Conservation (phyloP, 1,140 invertebrate genomes). For the Araneus ventricosus region DNA sequence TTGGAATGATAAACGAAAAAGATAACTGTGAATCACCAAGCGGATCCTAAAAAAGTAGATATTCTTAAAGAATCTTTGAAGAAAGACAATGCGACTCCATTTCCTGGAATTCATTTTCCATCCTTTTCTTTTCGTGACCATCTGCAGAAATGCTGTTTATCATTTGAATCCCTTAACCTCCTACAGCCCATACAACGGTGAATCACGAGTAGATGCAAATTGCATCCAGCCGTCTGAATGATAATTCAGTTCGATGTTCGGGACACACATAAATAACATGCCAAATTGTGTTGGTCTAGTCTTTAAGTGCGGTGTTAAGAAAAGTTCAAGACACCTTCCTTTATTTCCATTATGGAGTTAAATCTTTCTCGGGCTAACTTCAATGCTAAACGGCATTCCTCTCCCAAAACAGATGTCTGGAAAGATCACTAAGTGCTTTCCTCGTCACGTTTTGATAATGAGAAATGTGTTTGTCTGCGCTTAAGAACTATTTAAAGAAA, state of each 20-base stretch:
- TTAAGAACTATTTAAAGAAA: neutral
- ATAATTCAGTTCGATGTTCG: neutral
- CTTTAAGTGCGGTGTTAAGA: neutral
- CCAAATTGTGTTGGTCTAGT: neutral
- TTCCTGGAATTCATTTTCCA: neutral
- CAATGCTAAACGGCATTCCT: neutral
- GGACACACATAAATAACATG: neutral
- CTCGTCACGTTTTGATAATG: neutral
- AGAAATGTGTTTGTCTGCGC: neutral
- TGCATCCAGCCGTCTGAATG: neutral
- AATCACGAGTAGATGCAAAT: slow-evolving; percentile 14
- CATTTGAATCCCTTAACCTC: neutral
- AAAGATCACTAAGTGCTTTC: neutral
- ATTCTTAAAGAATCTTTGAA: neutral
- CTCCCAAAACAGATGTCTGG: neutral
- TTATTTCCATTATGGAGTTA: neutral
- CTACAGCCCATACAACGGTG: neutral
- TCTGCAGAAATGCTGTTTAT: neutral
- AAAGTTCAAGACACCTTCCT: neutral
- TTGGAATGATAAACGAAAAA: too few relatives aligned
- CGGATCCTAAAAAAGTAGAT: too few relatives aligned
- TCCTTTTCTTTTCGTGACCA: neutral
- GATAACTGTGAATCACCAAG: too few relatives aligned
- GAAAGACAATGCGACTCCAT: neutral
- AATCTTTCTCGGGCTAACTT: neutral